A percentile compares a stretch with the other conserved stretches of the same genome.
Evolutionary conservation across 2,113 vertebrate genomes (phyloP).

Genomic region (Alectura lathami): DNA sequence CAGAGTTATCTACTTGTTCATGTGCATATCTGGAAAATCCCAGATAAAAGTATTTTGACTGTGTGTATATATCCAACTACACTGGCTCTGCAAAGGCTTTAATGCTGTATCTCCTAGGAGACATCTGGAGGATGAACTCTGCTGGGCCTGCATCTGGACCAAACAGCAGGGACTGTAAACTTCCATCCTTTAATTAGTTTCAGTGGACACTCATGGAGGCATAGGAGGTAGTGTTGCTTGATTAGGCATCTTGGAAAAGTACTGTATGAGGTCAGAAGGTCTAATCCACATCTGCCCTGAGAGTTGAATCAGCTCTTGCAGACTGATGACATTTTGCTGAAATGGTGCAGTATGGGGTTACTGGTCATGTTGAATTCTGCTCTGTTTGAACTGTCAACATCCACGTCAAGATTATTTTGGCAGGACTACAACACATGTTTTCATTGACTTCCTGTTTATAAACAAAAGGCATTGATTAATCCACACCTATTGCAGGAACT

Average conservation of each 20-base stretch:
- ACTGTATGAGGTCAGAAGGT: background rate
- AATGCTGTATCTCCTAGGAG: background rate
- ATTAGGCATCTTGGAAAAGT: background rate
- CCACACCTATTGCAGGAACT: background rate
- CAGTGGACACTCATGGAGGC: no score
- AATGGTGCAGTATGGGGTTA: background rate
- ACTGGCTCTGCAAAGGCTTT: background rate
- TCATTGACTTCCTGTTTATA: background rate
- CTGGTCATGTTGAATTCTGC: background rate
- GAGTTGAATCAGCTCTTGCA: background rate
- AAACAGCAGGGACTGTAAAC: background rate
- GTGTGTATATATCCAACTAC: background rate
- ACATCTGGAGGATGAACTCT: background rate
- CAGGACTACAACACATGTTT: background rate
- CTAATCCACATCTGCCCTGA: background rate
- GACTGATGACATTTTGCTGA: background rate
- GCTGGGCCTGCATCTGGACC: background rate
- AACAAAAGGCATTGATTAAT: background rate
- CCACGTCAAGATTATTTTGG: background rate
- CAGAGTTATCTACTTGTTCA: background rate
- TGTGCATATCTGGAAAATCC: background rate
- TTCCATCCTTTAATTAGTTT: background rate
- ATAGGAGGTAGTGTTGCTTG: rapidly evolving
- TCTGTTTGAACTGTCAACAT: background rate
- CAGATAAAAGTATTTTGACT: background rate